Base-by-base conservation (phyloP, 2,888 invertebrate species). In the Eulithis testata region DNA sequence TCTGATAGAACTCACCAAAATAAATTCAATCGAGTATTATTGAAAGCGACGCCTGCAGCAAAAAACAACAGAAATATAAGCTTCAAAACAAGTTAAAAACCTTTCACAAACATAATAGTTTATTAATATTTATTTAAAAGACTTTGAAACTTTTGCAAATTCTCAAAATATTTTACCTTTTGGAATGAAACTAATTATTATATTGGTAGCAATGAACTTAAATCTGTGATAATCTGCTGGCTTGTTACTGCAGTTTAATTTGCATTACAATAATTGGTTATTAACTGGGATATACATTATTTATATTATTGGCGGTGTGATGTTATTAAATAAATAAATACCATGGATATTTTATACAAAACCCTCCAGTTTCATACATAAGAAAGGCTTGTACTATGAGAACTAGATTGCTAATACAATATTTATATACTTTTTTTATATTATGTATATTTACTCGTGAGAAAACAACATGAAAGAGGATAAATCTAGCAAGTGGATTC, bases 181-280 rank as follows among this genome's bases (percentile, higher is more conserved):
- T 31, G n/a, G 36, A 14, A 44, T 55, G 9, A 49, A 53, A 53
- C 52, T 56, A 56, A 65, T 60, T 61, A 57, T 12, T 12, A 47
- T 47, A 63, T 52, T 11, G 51, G 12, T 37, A 45, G 50, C 43
- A 11, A 51, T 66, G 37, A 47, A 59, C 66, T 63, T 51, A 60
- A 45, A 62, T 62, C 54, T 27, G 37, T 54, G 50, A 62, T 66
- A 66, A 62, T 54, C 58, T 50, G 37, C 3, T 56, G 43, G 51
- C 62, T 59, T 49, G 55, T 40, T 14, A 65, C 37, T 51, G 62
- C 58, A 27, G 37, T 62, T 54, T 58, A 49, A 66, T 66, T 63
- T 66, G 51, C 59, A 66, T 66, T 56, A 63, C 63, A 66, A 66
- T 56, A 47, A 47, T 47, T 60, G 62, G 59, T 62, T 55, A 55